Conservation (phyloP, 1,140 invertebrate genomes). For the Pseudomyrmex gracilis region DNA sequence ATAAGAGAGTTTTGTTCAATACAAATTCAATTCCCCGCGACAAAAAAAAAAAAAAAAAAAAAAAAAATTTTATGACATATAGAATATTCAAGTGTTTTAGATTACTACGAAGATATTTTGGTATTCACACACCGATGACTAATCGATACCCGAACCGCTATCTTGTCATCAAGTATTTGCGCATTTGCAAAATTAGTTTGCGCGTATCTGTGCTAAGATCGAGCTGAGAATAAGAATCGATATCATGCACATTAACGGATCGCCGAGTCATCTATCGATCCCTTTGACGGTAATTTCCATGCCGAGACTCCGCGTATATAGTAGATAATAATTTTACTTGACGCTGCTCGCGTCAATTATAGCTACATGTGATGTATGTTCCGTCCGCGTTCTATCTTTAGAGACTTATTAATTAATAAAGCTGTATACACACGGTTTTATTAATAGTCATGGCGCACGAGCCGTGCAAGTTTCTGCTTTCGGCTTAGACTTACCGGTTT, state of each 20-base stretch:
- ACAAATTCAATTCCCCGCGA: background rate
- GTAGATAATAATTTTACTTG: constrained; percentile 33
- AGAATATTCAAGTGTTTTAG: constrained; percentile 3
- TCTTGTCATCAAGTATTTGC: constrained; percentile 39
- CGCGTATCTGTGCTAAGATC: constrained; percentile 5
- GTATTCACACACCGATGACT: constrained; percentile 33
- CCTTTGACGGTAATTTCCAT: constrained; percentile 39
- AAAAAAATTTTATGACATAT: constrained; percentile 1
- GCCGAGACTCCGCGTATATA: constrained; percentile 3
- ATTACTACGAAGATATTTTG: constrained; percentile 42
- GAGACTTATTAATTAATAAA: constrained; percentile 55
- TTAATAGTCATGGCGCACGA: constrained; percentile 46
- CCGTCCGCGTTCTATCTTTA: constrained; percentile 1
- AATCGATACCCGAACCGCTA: constrained; percentile 30
- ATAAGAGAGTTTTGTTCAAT: background rate
- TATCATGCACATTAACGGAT: constrained; percentile 30
- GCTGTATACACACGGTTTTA: constrained; percentile 22
- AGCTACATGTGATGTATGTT: constrained; percentile 14
- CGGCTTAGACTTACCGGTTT: constrained; percentile 54
- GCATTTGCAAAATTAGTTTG: constrained; percentile 28
- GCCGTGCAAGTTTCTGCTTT: constrained; percentile 43
- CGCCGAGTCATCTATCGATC: constrained; percentile 30
- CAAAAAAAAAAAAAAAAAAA: constrained; percentile 13
- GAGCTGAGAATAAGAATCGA: constrained; percentile 23
- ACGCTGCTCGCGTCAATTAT: constrained; percentile 11